Evolutionary conservation across 35 echinoderm and acorn worm species (phyloP).

Genomic region (Diadema setosum): DNA sequence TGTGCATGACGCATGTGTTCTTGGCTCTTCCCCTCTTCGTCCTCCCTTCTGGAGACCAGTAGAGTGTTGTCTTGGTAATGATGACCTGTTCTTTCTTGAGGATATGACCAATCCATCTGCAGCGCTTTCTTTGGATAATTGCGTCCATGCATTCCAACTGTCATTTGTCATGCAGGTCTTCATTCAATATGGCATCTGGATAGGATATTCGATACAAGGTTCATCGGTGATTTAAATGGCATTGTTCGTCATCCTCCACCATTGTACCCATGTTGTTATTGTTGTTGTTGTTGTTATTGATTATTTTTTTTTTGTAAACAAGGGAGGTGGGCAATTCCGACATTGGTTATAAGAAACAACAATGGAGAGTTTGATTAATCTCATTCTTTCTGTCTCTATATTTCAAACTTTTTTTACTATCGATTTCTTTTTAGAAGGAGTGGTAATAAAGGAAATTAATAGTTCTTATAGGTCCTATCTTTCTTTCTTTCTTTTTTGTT

Average conservation of each 20-base stretch:
- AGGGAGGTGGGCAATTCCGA: too few relatives aligned
- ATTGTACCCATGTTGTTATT: too few relatives aligned
- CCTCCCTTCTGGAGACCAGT: neutral
- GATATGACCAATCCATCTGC: conserved; percentile 2
- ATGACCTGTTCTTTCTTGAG: neutral
- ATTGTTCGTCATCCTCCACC: neutral
- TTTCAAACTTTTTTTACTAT: too few relatives aligned
- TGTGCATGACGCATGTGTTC: neutral
- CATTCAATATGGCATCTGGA: neutral
- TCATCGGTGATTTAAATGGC: neutral
- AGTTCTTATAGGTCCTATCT: too few relatives aligned
- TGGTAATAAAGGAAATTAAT: too few relatives aligned
- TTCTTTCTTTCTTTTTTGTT: too few relatives aligned
- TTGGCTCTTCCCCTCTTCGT: neutral
- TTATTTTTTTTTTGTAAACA: too few relatives aligned
- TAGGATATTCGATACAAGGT: neutral
- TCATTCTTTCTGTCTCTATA: too few relatives aligned
- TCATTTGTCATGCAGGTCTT: neutral
- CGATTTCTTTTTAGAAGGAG: too few relatives aligned
- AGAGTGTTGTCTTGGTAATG: conserved; percentile 1
- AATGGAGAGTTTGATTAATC: too few relatives aligned
- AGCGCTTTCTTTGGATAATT: neutral
- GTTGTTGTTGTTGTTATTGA: too few relatives aligned
- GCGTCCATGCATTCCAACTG: conserved; percentile 10
- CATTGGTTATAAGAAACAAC: too few relatives aligned